Conservation (phyloP, 2,888 invertebrate species). For the Acanthosepion esculentum region DNA sequence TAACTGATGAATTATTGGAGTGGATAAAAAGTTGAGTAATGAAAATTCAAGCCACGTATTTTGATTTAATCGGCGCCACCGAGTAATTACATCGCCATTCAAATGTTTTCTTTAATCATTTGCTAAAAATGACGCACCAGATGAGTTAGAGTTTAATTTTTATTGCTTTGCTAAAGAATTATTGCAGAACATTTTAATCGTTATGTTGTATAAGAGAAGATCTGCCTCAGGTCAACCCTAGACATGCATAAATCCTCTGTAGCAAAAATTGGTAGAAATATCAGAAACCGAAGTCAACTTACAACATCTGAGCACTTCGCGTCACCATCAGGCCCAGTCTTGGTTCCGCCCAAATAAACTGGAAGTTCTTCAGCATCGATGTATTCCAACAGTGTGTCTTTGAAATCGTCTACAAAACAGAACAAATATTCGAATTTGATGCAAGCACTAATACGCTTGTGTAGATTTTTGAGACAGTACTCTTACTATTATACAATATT, state of each 20-base stretch:
- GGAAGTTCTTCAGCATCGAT: slow-evolving; percentile 57
- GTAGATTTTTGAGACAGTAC: not conserved
- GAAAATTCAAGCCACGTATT: too few species aligned
- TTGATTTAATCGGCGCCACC: too few species aligned
- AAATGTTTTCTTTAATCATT: too few species aligned
- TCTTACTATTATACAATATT: not conserved
- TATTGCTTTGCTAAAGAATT: too few species aligned
- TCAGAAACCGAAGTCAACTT: not conserved
- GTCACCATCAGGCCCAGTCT: slow-evolving; percentile 55
- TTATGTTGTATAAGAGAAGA: too few species aligned
- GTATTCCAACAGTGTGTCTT: slow-evolving; percentile 78
- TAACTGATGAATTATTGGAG: too few species aligned
- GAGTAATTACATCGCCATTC: too few species aligned
- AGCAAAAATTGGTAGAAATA: not conserved
- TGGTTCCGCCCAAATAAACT: slow-evolving; percentile 54
- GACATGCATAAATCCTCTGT: too few species aligned
- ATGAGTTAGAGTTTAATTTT: too few species aligned
- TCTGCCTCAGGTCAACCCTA: not conserved
- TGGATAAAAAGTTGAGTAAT: too few species aligned
- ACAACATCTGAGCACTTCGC: slow-evolving; percentile 51
- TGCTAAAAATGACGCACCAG: too few species aligned
- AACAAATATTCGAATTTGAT: not conserved
- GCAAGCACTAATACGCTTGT: not conserved
- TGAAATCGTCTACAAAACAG: slow-evolving; percentile 78
- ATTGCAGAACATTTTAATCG: too few species aligned